phyloP scores from a whole-genome alignment of 2,113 vertebrate genomes.

The Epinephelus fuscoguttatus region DNA sequence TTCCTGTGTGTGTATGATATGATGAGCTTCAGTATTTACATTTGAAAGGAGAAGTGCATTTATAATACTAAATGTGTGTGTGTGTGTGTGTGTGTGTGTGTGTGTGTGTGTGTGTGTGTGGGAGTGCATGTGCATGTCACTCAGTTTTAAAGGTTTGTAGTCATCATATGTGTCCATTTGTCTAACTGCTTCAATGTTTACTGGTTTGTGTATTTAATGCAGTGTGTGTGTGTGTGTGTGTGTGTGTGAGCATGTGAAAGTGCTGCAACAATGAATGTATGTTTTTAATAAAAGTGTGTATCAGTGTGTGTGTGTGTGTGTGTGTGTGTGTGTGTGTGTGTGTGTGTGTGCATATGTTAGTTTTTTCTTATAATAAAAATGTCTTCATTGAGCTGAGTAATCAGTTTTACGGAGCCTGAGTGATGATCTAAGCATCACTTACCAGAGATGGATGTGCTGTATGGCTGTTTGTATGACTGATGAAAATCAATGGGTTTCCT shows the following conservation, averaged over 20 bases:
- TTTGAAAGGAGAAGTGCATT: conserved; percentile 5
- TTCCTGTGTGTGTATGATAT: not conserved
- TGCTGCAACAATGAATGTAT: not conserved
- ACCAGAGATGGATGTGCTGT: conserved; percentile 56
- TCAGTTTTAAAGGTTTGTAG: conserved; percentile 2
- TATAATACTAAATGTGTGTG: not conserved
- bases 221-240: not conserved
- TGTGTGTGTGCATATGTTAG: not conserved
- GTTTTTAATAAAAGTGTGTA: not conserved
- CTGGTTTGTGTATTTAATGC: conserved; percentile 11
- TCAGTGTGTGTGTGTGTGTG: not conserved
- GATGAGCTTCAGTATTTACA: conserved; percentile 22
- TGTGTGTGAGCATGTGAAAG: not conserved
- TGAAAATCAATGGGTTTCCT: conserved; percentile 64
- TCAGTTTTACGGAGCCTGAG: conserved; percentile 52
- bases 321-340: not conserved
- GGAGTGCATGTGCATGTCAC: not conserved
- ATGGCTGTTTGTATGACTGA: conserved; percentile 46
- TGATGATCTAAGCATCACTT: conserved; percentile 75
- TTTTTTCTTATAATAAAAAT: conserved; percentile 53
- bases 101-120: not conserved
- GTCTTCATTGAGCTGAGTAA: conserved; percentile 66
- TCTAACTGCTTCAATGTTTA: conserved; percentile 16
- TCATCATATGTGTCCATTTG: conserved; percentile 20
- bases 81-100: not conserved